Evolutionary conservation across 2,888 invertebrate species (phyloP).

Genomic region (Platycheirus rosarum): DNA sequence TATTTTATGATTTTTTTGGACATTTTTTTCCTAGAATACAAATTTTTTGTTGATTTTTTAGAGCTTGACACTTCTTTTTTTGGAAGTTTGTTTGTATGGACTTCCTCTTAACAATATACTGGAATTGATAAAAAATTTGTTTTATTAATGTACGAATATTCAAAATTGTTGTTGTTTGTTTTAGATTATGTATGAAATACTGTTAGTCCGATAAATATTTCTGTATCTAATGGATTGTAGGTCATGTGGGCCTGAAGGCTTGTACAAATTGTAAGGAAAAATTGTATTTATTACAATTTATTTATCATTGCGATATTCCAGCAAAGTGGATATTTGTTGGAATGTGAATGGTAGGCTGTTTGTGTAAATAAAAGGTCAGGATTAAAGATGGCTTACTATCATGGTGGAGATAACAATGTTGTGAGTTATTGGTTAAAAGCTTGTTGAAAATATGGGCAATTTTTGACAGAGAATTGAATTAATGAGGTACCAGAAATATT

Average conservation of each 20-base stretch:
- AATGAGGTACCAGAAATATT: too few species aligned
- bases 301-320: too few species aligned
- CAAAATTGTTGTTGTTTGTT: not conserved
- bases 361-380: too few species aligned
- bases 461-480: too few species aligned
- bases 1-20: not conserved
- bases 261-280: too few species aligned
- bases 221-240: slow-evolving; percentile 48
- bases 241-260: not conserved
- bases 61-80: slow-evolving; percentile 13
- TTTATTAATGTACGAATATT: slow-evolving; percentile 57
- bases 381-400: too few species aligned
- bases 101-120: slow-evolving; percentile 57
- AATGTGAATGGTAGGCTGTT: too few species aligned
- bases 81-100: slow-evolving; percentile 5
- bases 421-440: too few species aligned
- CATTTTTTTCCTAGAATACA: slow-evolving; percentile 22
- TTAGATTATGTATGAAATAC: slow-evolving; percentile 45
- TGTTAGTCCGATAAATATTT: slow-evolving; percentile 5
- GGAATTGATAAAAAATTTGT: slow-evolving; percentile 64
- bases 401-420: too few species aligned
- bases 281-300: too few species aligned
- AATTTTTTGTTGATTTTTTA: slow-evolving; percentile 30
- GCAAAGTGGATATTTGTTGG: too few species aligned
- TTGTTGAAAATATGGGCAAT: too few species aligned